Base-by-base conservation (phyloP, 2,888 invertebrate species). In the Cremastobaeus sp. region DNA sequence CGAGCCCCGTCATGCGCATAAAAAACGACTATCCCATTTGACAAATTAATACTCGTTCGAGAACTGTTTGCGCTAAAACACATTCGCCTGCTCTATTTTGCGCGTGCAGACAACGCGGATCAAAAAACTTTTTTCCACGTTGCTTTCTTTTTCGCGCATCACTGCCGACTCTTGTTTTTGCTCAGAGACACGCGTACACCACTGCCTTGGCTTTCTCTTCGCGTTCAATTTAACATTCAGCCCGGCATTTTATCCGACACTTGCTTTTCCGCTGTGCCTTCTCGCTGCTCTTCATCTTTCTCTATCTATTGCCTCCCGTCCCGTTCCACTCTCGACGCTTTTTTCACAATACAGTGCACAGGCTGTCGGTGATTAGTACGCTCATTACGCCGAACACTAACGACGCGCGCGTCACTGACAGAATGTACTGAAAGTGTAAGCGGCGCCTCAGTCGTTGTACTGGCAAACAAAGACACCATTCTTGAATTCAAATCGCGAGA, bases 331-430 rank as follows among this genome's bases (percentile, higher is more conserved):
- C 45, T 28, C 54, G 34, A 28, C 66, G 43, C 50, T 70, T 76
- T 72, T 74, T 68, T 55, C 59, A 72, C 70, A 76, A 70, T 78
- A 75, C 71, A 69, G 75, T 72, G 77, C 74, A 69, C 78, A 80
- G 82, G 78, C 82, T 81, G 83, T 80, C 77, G 83, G 86, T 86
- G 86, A 86, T 86, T 86, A 86, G 86, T 83, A 84, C 82, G 80
- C 85, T 86, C 86, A 85, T 86, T 86, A 86, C 81, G 82, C 74
- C 68, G 77, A 82, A 84, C 84, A 83, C 86, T 86, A 86, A 86
- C 85, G 86, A 86, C 82, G 84, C 85, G 82, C 85, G 83, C 83
- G 81, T 81, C 84, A 77, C 69, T 76, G 79, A 82, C 82, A 84
- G 52, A 83, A n/a, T n/a, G n/a, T n/a, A n/a, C n/a, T n/a, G n/a